Percentiles rank a stretch among this genome's conserved stretches.
Evolutionary conservation across 2,888 invertebrate species (phyloP).

Genomic region (Physocephala rufipes): DNA sequence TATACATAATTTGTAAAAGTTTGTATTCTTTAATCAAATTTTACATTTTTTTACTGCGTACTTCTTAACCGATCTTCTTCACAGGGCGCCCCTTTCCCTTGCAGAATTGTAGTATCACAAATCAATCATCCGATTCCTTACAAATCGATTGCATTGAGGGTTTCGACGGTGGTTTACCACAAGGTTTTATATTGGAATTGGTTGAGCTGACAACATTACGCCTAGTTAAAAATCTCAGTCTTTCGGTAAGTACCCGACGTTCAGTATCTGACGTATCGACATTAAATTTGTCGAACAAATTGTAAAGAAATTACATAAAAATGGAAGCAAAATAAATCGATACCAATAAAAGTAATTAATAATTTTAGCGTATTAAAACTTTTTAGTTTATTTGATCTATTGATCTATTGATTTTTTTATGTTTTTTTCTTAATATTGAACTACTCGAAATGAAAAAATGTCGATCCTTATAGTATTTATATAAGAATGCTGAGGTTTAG

Average conservation of each 20-base stretch:
- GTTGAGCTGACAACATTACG: constrained; percentile 76
- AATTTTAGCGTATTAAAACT: constrained; percentile 45
- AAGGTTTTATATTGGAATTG: constrained; percentile 84
- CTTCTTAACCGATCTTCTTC: constrained; percentile 8
- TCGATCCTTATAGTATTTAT: too few species aligned
- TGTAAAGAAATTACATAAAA: not conserved
- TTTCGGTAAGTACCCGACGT: constrained; percentile 57
- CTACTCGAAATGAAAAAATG: constrained; percentile 16
- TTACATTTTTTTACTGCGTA: constrained; percentile 12
- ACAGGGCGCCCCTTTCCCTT: constrained; percentile 87
- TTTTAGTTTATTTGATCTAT: too few species aligned
- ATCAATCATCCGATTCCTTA: constrained; percentile 85
- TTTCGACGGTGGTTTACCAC: constrained; percentile 88
- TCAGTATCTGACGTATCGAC: too few species aligned
- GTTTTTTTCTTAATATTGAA: too few species aligned
- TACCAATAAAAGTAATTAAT: constrained; percentile 47
- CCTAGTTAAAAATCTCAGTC: constrained; percentile 64
- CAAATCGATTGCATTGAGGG: constrained; percentile 88
- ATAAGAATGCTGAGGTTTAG: too few species aligned
- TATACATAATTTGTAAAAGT: too few species aligned
- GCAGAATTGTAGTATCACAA: constrained; percentile 87
- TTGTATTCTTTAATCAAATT: not conserved
- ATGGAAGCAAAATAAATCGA: constrained; percentile 4
- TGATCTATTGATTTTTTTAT: too few species aligned
- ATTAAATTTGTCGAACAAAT: not conserved